phyloP scores from a whole-genome alignment of 1,140 invertebrate species.

The Ericerus pela region DNA sequence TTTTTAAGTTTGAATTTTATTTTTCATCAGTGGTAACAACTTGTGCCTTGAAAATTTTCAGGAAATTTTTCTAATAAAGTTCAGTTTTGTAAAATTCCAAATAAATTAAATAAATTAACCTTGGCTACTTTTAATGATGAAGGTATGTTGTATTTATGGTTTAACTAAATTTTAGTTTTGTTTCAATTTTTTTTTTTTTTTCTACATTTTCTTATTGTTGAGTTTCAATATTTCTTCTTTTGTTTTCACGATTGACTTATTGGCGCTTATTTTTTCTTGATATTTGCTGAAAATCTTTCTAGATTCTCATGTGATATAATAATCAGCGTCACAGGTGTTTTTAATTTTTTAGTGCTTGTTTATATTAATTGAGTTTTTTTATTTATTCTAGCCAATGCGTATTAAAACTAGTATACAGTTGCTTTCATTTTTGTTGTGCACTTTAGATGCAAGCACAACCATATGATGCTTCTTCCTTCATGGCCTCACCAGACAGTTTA shows the following conservation, averaged over 20 bases:
- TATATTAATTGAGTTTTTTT: no score
- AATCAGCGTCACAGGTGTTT: no score
- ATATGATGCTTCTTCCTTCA: no score
- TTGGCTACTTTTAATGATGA: slow-evolving; percentile 78
- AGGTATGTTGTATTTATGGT: slow-evolving; percentile 33
- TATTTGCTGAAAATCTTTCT: no score
- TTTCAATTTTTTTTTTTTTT: background rate
- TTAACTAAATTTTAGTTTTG: background rate
- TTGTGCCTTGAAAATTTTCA: slow-evolving; percentile 11
- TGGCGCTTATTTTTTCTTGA: background rate
- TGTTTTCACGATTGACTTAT: background rate
- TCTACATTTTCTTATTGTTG: background rate
- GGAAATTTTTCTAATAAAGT: slow-evolving; percentile 30
- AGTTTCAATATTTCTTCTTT: no score
- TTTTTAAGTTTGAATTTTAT: background rate
- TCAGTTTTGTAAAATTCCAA: slow-evolving; percentile 27
- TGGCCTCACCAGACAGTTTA: no score
- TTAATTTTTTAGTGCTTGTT: no score
- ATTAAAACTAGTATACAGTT: no score
- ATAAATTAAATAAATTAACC: slow-evolving; percentile 70
- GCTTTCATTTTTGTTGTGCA: no score
- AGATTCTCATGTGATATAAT: no score
- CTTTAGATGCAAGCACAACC: no score
- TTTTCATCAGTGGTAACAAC: background rate
- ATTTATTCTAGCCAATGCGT: no score